A percentile compares a stretch with the other conserved stretches of the same genome.
Conservation (phyloP, 2,888 invertebrate species). For the Agrochola macilenta region DNA sequence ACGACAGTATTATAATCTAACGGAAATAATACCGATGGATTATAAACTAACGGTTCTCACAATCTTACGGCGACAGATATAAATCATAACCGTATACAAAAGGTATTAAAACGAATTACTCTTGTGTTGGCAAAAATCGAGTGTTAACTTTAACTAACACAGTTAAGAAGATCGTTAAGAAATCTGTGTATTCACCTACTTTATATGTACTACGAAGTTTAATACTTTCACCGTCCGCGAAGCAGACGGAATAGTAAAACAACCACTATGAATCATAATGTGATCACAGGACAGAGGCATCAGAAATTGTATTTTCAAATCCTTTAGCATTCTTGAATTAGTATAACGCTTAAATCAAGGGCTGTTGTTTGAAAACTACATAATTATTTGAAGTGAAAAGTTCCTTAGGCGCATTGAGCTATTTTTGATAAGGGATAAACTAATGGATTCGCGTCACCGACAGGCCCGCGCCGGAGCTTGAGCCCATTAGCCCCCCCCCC, state of each 20-base stretch:
- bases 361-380: not conserved
- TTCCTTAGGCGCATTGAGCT: no score
- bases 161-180: not conserved
- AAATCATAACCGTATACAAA: no score
- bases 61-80: no score
- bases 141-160: not conserved
- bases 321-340: not conserved
- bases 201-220: not conserved
- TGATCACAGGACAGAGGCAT: not conserved
- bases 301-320: not conserved
- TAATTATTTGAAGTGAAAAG: not conserved
- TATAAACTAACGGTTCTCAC: no score
- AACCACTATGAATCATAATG: not conserved
- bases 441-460: no score
- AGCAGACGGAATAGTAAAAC: not conserved
- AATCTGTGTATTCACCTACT: not conserved
- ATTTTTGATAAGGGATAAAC: no score
- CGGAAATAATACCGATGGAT: no score
- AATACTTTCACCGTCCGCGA: slow-evolving; percentile 8
- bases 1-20: no score
- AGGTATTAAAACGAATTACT: not conserved
- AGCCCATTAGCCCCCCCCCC: no score
- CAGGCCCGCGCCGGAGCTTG: no score
- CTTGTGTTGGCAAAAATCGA: not conserved
- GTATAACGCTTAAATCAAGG: not conserved